phyloP scores from a whole-genome alignment of 2,888 invertebrate species.

The Julus scanicus region DNA sequence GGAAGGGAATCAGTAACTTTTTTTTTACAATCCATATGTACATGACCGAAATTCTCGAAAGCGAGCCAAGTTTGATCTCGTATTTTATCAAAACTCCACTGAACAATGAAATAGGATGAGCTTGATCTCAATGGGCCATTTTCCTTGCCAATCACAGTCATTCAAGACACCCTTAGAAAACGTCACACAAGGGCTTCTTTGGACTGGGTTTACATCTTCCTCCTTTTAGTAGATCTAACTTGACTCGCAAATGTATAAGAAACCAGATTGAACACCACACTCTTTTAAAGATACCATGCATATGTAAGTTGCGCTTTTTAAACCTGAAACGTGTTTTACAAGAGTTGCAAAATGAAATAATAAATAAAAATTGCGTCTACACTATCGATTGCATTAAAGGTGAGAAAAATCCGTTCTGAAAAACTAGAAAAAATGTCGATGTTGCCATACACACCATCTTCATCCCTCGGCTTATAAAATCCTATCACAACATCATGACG shows the following conservation, averaged over 20 bases:
- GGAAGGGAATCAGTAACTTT: slow-evolving; percentile 22
- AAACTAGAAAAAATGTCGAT: slow-evolving; percentile 17
- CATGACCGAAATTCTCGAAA: background rate
- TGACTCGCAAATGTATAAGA: background rate
- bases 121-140: background rate
- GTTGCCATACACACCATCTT: background rate
- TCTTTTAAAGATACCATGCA: background rate
- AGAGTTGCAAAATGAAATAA: background rate
- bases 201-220: background rate
- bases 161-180: background rate
- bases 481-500: slow-evolving; percentile 37
- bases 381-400: background rate
- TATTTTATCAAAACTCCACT: background rate
- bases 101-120: background rate
- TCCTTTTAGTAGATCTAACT: background rate
- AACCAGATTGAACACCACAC: slow-evolving; percentile 1
- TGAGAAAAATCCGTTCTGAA: slow-evolving; percentile 2
- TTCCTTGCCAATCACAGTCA: background rate
- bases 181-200: background rate
- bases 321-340: background rate
- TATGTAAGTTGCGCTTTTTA: background rate
- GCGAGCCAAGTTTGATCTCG: background rate
- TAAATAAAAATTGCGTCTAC: background rate
- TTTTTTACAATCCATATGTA: background rate
- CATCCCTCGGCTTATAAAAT: slow-evolving; percentile 10